Conservation (phyloP, 2,888 invertebrate species). For the Lottia gigantea region DNA sequence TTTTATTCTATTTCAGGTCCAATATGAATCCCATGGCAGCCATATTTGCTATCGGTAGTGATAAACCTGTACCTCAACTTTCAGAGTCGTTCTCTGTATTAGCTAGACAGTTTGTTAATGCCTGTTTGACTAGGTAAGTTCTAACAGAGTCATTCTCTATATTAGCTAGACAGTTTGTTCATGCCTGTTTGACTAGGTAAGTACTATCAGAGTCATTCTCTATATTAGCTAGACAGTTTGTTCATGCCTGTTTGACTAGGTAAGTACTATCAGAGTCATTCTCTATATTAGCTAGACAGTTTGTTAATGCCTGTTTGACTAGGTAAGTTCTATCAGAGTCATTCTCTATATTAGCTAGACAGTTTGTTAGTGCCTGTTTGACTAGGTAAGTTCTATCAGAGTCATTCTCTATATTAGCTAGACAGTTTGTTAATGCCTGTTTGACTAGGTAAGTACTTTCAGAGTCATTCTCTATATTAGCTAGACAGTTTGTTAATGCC, state of each 20-base stretch:
- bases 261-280: no score
- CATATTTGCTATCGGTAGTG: constrained; percentile 68
- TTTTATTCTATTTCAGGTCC: constrained; percentile 44
- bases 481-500: constrained; percentile 62
- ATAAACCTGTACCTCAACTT: constrained; percentile 54
- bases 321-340: no score
- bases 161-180: no score
- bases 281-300: constrained; percentile 59
- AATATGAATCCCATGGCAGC: constrained; percentile 68
- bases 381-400: constrained; percentile 58
- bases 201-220: no score
- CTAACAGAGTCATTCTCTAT: no score
- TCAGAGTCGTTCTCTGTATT: constrained; percentile 59
- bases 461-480: constrained; percentile 59
- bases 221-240: constrained; percentile 62
- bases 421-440: constrained; percentile 63
- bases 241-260: constrained; percentile 58
- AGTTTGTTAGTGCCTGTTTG: constrained; percentile 64
- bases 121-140: constrained; percentile 61
- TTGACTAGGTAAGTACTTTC: constrained; percentile 57
- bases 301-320: constrained; percentile 61
- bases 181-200: constrained; percentile 57
- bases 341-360: constrained; percentile 55
- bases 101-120: constrained; percentile 62
- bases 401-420: constrained; percentile 57